Evolutionary conservation across 2,797 vertebrate genomes (phyloP).

Genomic region (Scleropages formosus): DNA sequence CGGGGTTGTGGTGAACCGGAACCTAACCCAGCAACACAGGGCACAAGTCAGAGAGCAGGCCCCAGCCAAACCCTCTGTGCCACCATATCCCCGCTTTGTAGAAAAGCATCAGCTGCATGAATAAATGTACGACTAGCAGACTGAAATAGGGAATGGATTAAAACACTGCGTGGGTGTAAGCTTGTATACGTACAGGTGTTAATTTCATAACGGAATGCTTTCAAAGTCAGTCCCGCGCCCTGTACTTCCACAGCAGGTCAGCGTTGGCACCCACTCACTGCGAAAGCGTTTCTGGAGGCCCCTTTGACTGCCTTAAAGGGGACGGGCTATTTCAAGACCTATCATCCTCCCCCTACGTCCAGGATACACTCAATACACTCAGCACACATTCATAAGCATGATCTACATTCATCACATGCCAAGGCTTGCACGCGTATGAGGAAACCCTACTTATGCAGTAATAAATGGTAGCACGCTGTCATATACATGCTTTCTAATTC

Average conservation of each 20-base stretch:
- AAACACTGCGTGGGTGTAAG: no score
- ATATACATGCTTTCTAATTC: background rate
- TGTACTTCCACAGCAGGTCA: background rate
- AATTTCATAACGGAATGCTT: no score
- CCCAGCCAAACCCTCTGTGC: no score
- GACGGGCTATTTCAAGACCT: slow-evolving; percentile 26
- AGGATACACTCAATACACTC: background rate
- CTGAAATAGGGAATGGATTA: no score
- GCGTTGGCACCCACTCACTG: background rate
- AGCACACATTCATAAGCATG: background rate
- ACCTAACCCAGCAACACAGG: no score
- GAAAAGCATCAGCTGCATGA: no score
- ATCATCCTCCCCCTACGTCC: background rate
- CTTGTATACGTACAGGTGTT: no score
- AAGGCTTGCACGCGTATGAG: background rate
- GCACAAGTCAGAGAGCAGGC: no score
- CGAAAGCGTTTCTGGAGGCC: background rate
- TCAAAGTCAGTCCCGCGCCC: background rate
- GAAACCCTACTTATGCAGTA: background rate
- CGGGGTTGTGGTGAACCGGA: no score
- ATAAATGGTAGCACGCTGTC: background rate
- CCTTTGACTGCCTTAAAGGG: slow-evolving; percentile 23
- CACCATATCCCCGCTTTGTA: no score
- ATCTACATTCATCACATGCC: background rate
- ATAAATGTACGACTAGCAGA: no score